These are phyloP conservation scores for Acleris laterana DNA, from an alignment of 2,888 invertebrate genomes.

Conservation along the genomic window DNA sequence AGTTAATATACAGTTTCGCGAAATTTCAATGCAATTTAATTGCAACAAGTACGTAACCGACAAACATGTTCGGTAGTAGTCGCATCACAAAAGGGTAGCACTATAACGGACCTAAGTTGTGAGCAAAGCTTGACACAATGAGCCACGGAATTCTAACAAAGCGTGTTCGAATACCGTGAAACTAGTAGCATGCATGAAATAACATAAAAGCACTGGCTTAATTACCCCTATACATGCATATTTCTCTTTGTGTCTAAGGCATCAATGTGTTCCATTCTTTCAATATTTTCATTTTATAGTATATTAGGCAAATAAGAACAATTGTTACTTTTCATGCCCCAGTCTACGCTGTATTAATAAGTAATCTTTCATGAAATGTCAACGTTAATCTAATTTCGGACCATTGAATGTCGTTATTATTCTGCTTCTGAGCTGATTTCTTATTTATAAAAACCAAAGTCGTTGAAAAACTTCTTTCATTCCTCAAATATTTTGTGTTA, in stretches of 20 bases:
- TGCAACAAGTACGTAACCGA: too few relatives aligned
- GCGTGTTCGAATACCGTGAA: slow-evolving; percentile 8
- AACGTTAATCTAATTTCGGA: not conserved
- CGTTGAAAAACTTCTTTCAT: too few relatives aligned
- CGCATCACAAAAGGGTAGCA: not conserved
- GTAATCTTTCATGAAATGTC: not conserved
- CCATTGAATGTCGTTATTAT: not conserved
- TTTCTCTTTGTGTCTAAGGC: not conserved
- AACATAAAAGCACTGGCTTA: not conserved
- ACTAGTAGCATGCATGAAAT: slow-evolving; percentile 15
- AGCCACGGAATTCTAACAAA: slow-evolving; percentile 1
- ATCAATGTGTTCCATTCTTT: not conserved
- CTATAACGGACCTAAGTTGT: not conserved
- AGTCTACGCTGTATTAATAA: too few relatives aligned
- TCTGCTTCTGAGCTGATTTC: too few relatives aligned
- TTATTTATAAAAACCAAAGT: too few relatives aligned
- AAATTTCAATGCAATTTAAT: too few relatives aligned
- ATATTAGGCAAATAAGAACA: not conserved
- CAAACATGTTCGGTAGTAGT: not conserved
- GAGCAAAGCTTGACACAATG: not conserved
- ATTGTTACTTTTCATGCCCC: too few relatives aligned
- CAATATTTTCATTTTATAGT: not conserved
- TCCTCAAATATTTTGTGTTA: too few relatives aligned
- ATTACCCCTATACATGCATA: slow-evolving; percentile 5
- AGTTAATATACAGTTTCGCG: too few relatives aligned